Base-by-base conservation (phyloP, 2,797 vertebrate species). In the Hapalemur alaotrensis region DNA sequence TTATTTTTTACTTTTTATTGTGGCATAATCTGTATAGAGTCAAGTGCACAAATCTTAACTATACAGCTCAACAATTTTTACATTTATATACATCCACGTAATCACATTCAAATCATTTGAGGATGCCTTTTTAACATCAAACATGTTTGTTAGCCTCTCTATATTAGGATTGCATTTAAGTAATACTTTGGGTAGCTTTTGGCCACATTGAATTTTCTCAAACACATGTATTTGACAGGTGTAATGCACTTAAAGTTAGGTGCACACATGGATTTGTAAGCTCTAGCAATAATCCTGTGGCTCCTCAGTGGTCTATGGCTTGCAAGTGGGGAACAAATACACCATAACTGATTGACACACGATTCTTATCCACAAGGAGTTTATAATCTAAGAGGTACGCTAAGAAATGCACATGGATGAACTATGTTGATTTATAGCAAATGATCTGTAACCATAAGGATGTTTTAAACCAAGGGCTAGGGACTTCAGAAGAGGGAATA, bases 1-100 rank as follows among this genome's bases (percentile, higher is more conserved):
- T 95, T 67, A 67, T 48, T 63, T 89, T 91, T 93, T 57, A 91
- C 17, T 52, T 91, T 95, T 41, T 78, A 63, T 69, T 61, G 54
- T 43, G 72, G 20, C 8, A 48, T 70, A 82, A 67, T 18, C 41
- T 79, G 18, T 43, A 41, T 41, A 43, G 50, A 82, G 18, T 86
- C 70, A 65, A 67, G 28, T 61, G 18, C 48, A 88, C n/a, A 81
- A 46, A 79, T 85, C 15, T 81, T 76, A 86, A 81, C 11, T 23
- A n/a, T 57, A 82, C 41, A 81, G 57, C 30, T 91, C 85, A 92
- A 87, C 38, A 65, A 35, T 46, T 73, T 72, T 82, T 73, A 78
- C 25, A 15, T 13, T 65, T 9, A 11, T 32, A 50, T 43, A n/a
- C 0, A 93, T 38, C 41, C 23, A n/a, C 3, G 14, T 32, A 65